Base-by-base conservation (phyloP, 2,888 invertebrate species). In the Bembecia ichneumoniformis region DNA sequence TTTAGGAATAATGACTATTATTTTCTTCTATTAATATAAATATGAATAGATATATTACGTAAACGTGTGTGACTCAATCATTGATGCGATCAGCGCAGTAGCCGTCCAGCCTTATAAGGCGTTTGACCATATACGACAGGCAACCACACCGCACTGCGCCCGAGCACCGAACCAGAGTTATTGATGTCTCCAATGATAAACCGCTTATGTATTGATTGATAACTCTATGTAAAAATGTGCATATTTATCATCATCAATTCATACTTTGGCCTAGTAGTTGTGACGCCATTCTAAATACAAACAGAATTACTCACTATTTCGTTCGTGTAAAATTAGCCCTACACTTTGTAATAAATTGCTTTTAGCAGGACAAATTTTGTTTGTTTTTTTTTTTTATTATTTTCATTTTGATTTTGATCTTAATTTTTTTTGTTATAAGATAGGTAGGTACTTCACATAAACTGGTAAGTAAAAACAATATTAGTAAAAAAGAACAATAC, bases 41-140 rank as follows among this genome's bases (percentile, higher is more conserved):
- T 13, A 40, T 40, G 40, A 40, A 40, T 40, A 40, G 40, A 13
- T 40, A 28, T 28, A 40, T 40, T 35, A 46, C 47, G 47, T 47
- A 46, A 46, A 47, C 47, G 40, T 45, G n/a, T 34, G 52, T 54
- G 54, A 52, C 54, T 54, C 52, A 52, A 52, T 52, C 53, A 47
- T 49, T 36, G 51, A 50, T 45, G 48, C 28, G 48, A 48, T 49
- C 40, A 50, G 28, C 28, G 48, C 50, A 43, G 54, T 52, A 51
- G 50, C 49, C 43, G 35, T 48, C 43, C 40, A 20, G 9, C 59
- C 59, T 49, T 56, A 56, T 56, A 60, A 51, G 57, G 60, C 40
- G 50, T 56, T 53, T 59, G 55, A 52, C 59, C 55, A 54, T 56
- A 58, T 48, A 51, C 52, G 54, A 48, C 14, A 46, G 46, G 46